phyloP scores from a whole-genome alignment of 2,888 invertebrate genomes.

The Toxonevra muliebris region DNA sequence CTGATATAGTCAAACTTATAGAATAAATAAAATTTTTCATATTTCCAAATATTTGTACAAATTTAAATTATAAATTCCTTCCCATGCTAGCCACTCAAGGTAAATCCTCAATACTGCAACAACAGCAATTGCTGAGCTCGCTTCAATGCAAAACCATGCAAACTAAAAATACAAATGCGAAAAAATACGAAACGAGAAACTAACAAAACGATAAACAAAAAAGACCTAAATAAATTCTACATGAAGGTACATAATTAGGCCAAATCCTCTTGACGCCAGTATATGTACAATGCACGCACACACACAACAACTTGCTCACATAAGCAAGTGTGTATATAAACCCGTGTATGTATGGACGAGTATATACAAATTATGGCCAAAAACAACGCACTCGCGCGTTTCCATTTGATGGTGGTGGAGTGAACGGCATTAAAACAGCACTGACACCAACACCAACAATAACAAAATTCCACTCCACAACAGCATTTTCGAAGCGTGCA shows the following conservation, averaged over 20 bases:
- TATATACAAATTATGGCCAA: neutral
- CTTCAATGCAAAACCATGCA: too few relatives aligned
- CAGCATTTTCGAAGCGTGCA: too few relatives aligned
- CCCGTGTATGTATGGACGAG: conserved; percentile 10
- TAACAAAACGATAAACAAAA: too few relatives aligned
- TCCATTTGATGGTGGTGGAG: neutral
- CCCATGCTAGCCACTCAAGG: too few relatives aligned
- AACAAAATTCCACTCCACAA: conserved; percentile 12
- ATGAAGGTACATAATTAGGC: conserved; percentile 53
- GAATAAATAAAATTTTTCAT: too few relatives aligned
- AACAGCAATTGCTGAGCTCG: too few relatives aligned
- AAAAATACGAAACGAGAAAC: neutral
- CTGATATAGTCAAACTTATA: too few relatives aligned
- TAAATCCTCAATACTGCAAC: too few relatives aligned
- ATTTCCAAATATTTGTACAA: too few relatives aligned
- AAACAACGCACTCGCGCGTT: neutral
- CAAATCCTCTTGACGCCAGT: conserved; percentile 41
- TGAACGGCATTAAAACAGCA: neutral
- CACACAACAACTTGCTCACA: neutral
- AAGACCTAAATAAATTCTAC: too few relatives aligned
- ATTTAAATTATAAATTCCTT: too few relatives aligned
- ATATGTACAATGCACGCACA: too few relatives aligned
- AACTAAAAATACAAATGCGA: neutral
- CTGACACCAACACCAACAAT: conserved; percentile 5
- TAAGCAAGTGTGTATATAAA: neutral